Base-by-base conservation (phyloP, 1,140 invertebrate species). In the Aphelinus certus region DNA sequence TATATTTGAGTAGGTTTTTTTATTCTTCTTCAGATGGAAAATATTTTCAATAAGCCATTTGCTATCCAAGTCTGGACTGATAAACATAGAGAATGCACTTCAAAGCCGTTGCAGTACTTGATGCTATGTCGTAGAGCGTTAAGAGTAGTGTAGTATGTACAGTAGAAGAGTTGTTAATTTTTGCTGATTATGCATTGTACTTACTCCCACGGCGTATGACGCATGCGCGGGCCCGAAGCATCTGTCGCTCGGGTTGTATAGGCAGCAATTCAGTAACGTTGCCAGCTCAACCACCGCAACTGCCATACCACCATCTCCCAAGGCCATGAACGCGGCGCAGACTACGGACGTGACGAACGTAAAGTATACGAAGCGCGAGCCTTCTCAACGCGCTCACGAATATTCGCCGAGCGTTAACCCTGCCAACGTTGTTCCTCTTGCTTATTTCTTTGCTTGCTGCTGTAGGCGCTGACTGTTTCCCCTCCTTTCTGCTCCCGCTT, bases 181-280 rank as follows among this genome's bases (percentile, higher is more conserved):
- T 26, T 26, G 26, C 26, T 26, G 26, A 26, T 26, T 26, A 26
- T 26, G 26, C 26, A 26, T 26, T 70, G 63, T 78, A 68, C 77
- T 75, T 3, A 58, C 61, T 71, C 60, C 51, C 70, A 64, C 76
- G 77, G 76, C 66, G 56, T 26, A 26, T 26, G 26, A 26, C 26
- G 26, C 26, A 67, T 74, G 69, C 75, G 73, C 64, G 75, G 74
- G 74, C 77, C 71, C 66, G 76, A 76, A 84, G 82, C 82, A 82
- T 83, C 82, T 81, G 79, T 81, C 81, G 80, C 63, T 79, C 78
- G 69, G 26, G 58, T 76, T 77, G 58, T 79, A 83, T 83, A 84
- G 83, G 82, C 81, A 81, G 61, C 77, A 78, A 81, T 84, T 80
- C 83, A 84, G 83, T 81, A 78, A 85, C 79, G 80, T 83, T 80